A percentile compares a stretch with the other conserved stretches of the same genome.
Conservation (phyloP, 2,113 vertebrate genomes). For the Callospermophilus lateralis region DNA sequence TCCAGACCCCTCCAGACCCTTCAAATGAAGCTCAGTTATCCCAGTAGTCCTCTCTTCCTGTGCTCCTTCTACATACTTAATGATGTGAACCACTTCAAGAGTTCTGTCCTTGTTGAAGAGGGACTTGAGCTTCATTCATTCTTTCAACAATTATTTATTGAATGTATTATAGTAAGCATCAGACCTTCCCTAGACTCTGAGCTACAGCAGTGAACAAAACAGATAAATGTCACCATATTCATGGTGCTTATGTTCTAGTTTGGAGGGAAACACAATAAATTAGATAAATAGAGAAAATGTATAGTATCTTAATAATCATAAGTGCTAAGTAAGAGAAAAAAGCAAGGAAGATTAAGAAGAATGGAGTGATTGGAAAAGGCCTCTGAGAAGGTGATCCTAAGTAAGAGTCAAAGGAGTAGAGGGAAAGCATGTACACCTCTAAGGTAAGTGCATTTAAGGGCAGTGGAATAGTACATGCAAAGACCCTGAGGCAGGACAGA, state of each 20-base stretch:
- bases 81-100: neutral
- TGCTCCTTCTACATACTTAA: neutral
- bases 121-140: neutral
- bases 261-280: neutral
- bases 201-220: neutral
- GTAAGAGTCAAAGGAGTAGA: neutral
- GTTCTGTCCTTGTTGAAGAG: neutral
- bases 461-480: neutral
- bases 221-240: neutral
- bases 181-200: neutral
- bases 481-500: neutral
- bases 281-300: neutral
- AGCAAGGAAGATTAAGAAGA: neutral
- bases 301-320: slow-evolving; percentile 11
- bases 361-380: neutral
- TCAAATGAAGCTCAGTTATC: neutral
- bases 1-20: neutral
- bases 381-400: neutral
- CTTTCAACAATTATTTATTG: slow-evolving; percentile 28
- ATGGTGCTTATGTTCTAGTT: neutral
- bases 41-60: neutral
- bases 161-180: neutral
- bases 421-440: too few relatives aligned
- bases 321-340: neutral
- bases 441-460: neutral